Percentiles rank a stretch among this genome's conserved stretches.
phyloP scores from a whole-genome alignment of 2,113 vertebrate genomes.

The Heteronetta atricapilla region DNA sequence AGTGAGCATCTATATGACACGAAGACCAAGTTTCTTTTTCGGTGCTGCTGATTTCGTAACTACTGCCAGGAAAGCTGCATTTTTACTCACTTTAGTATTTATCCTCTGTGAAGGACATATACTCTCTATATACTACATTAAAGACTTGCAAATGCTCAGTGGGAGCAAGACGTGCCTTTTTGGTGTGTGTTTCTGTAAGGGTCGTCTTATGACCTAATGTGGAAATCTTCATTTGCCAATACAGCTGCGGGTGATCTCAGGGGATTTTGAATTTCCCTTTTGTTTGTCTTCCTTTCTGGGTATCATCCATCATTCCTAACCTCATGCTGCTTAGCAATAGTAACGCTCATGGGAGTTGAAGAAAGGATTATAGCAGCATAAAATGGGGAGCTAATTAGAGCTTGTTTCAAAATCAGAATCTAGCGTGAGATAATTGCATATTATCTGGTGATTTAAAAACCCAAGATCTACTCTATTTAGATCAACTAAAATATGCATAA shows the following conservation, averaged over 20 bases:
- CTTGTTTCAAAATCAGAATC: constrained; percentile 63
- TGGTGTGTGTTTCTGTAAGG: constrained; percentile 55
- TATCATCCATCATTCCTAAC: constrained; percentile 70
- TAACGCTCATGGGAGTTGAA: constrained; percentile 59
- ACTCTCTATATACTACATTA: constrained; percentile 34
- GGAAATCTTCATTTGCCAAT: constrained; percentile 61
- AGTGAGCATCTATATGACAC: background rate
- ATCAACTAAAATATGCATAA: constrained; percentile 66
- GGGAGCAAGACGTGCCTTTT: constrained; percentile 46
- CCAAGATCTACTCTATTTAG: constrained; percentile 67
- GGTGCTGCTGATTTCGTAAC: background rate
- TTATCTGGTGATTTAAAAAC: constrained; percentile 61
- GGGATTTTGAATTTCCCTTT: constrained; percentile 69
- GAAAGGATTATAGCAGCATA: constrained; percentile 67
- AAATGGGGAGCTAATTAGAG: constrained; percentile 66
- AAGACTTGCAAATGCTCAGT: constrained; percentile 60
- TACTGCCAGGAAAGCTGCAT: background rate
- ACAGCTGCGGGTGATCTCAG: constrained; percentile 59
- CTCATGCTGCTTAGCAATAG: constrained; percentile 66
- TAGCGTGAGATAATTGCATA: constrained; percentile 52
- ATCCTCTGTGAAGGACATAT: constrained; percentile 54
- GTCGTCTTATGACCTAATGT: constrained; percentile 49
- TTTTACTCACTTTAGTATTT: constrained; percentile 15
- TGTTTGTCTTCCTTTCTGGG: constrained; percentile 69
- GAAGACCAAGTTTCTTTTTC: background rate